Percentiles rank a stretch among this genome's conserved stretches.
Conservation (phyloP, 2,113 vertebrate species). For the Crotalus helleri region DNA sequence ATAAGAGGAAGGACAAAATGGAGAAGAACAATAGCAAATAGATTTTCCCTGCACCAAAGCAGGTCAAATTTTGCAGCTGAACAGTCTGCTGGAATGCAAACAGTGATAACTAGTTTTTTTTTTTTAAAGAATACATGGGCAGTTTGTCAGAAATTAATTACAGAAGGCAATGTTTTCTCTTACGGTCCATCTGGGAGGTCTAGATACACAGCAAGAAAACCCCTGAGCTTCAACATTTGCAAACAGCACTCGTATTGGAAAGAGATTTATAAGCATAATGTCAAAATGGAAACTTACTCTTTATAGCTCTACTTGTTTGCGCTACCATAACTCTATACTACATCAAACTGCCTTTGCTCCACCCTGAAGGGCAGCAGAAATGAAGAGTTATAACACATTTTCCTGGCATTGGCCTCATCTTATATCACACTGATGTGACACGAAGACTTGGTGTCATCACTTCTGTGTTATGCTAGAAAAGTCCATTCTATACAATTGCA, state of each 20-base stretch:
- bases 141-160: not conserved
- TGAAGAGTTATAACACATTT: slow-evolving; percentile 47
- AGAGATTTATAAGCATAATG: slow-evolving; percentile 61
- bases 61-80: not conserved
- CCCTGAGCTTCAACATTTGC: slow-evolving; percentile 43
- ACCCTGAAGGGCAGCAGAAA: slow-evolving; percentile 57
- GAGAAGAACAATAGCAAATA: not conserved
- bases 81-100: not conserved
- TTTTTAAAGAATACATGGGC: not conserved
- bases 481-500: not conserved
- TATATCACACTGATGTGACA: not conserved
- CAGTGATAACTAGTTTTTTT: not conserved
- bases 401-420: slow-evolving; percentile 14
- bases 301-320: slow-evolving; percentile 25
- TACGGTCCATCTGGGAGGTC: slow-evolving; percentile 38
- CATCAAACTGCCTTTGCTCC: slow-evolving; percentile 56
- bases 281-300: slow-evolving; percentile 35
- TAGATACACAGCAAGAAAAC: slow-evolving; percentile 20
- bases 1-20: not conserved
- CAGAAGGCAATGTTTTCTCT: not conserved
- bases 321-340: slow-evolving; percentile 28
- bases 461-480: fast-evolving
- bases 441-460: slow-evolving; percentile 16
- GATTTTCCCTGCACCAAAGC: not conserved
- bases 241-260: slow-evolving; percentile 52